Base-by-base conservation (phyloP, 2,113 vertebrate genomes). In the Myiopsitta monachus region DNA sequence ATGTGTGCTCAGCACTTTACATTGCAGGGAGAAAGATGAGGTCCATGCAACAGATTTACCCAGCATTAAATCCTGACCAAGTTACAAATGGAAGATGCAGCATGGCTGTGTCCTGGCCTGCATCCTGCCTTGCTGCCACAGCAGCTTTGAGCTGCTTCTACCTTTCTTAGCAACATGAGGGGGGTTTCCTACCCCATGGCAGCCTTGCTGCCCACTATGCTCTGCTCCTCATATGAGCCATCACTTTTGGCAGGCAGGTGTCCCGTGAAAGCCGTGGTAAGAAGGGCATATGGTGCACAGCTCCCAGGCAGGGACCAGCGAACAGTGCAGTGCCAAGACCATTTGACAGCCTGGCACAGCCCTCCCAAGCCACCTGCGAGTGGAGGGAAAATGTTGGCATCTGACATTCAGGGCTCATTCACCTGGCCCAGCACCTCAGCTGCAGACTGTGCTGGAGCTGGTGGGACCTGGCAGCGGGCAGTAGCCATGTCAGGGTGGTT, bases 1-100 rank as follows among this genome's bases (percentile, higher is more conserved):
- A 88, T 83, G 76, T 72, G 80, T 84, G 83, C 95, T 96, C 83
- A 84, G 88, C 57, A n/a, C 86, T 94, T 90, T 36, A 82, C 3
- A 0, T 68, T 11, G 57, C 4, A 1, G 88, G 66, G 55, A 75
- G 68, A 83, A 90, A 83, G 95, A 92, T 57, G 88, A 93, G 86
- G 90, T 88, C 86, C 73, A 14, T 47, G 82, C 22, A 10, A 87
- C 51, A 85, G 86, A 33, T 87, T 91, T 73, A 85, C 84, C 87
- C 5, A 0, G 67, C 5, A 0, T 83, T 94, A 96, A 95, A 90
- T 94, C 87, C 87, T 69, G 74, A 81, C 84, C 4, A 3, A 54
- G 47, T 78, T 78, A 78, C 86, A 33, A 75, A 66, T 0, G 6
- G 51, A 59, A 74, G 39, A 10, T 54, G 88, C 19, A 16, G 43